phyloP scores from a whole-genome alignment of 1,140 invertebrate species.

The Euwallacea similis region DNA sequence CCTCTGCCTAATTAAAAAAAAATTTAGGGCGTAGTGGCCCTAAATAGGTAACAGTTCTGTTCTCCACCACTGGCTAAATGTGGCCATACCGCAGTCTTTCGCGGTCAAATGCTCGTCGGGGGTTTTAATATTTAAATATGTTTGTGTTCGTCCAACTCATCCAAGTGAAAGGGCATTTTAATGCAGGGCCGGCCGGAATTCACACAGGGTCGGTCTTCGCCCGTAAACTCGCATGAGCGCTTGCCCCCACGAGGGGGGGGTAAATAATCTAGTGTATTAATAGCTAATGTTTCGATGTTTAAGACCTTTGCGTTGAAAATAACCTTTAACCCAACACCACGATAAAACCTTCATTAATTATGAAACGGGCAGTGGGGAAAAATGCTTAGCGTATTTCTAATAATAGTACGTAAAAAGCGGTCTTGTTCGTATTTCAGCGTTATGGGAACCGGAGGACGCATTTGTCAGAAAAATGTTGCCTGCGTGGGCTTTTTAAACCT shows the following conservation, averaged over 20 bases:
- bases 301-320: background rate
- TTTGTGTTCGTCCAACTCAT: constrained; percentile 24
- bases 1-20: too few species aligned
- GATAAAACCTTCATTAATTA: constrained; percentile 20
- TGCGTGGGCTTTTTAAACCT: constrained; percentile 5
- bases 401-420: constrained; percentile 7
- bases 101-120: constrained; percentile 35
- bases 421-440: constrained; percentile 24
- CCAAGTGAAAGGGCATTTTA: constrained; percentile 37
- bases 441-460: constrained; percentile 26
- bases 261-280: constrained; percentile 1
- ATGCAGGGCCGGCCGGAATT: constrained; percentile 31
- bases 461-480: constrained; percentile 22
- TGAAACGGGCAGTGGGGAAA: background rate
- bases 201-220: background rate
- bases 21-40: too few species aligned
- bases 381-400: constrained; percentile 32
- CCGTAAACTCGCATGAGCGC: background rate
- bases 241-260: background rate
- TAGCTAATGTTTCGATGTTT: constrained; percentile 2
- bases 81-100: constrained; percentile 36
- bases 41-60: too few species aligned
- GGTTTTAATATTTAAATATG: constrained; percentile 39
- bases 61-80: constrained; percentile 28
- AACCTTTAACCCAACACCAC: constrained; percentile 1